These are phyloP conservation scores for Tarsius wallacei DNA, from an alignment of 2,797 vertebrate species.

Conservation along the genomic window DNA sequence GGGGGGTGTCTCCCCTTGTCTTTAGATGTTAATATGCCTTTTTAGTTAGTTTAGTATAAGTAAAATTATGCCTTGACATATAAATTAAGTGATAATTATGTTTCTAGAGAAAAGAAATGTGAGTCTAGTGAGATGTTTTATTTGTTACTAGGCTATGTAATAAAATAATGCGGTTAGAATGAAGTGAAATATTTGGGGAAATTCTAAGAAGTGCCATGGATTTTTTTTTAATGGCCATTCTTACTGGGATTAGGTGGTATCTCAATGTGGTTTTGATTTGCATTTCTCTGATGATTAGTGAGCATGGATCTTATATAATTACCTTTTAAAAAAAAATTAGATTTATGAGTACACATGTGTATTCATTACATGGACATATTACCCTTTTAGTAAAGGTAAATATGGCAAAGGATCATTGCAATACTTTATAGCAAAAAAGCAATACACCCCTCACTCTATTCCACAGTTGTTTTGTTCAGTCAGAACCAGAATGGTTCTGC, in stretches of 20 bases:
- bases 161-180: slow-evolving; percentile 16
- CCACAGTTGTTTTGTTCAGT: neutral
- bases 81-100: slow-evolving; percentile 46
- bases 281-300: no score
- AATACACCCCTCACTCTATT: neutral
- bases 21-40: neutral
- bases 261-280: no score
- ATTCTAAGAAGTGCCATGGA: neutral
- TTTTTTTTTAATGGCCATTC: no score
- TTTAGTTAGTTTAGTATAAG: slow-evolving; percentile 61
- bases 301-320: no score
- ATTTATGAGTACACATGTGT: no score
- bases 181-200: neutral
- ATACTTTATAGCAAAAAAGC: neutral
- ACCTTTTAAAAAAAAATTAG: no score
- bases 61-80: neutral
- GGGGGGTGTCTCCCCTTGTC: neutral
- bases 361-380: neutral
- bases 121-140: neutral
- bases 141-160: neutral
- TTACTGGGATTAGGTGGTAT: no score
- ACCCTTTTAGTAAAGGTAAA: neutral
- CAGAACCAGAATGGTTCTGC: neutral
- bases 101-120: neutral
- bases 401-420: neutral